These are phyloP conservation scores for Calosoma granatense DNA, from an alignment of 1,140 invertebrate genomes.

Conservation along the genomic window DNA sequence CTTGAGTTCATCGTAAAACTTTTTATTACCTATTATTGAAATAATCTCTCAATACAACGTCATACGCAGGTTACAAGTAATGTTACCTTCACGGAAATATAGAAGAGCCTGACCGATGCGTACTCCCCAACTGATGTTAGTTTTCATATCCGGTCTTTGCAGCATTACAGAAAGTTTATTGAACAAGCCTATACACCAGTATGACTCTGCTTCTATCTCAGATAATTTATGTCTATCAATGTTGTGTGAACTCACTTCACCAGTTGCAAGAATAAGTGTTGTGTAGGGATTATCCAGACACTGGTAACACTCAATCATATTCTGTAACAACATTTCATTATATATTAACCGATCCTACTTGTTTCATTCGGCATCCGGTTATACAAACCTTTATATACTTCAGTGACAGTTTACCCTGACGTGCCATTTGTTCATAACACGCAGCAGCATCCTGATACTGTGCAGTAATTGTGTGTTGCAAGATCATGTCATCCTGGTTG, in stretches of 20 bases:
- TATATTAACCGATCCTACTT: neutral
- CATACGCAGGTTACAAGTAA: neutral
- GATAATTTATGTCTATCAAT: conserved; percentile 39
- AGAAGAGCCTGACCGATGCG: conserved; percentile 49
- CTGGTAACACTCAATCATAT: conserved; percentile 65
- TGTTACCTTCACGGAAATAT: conserved; percentile 36
- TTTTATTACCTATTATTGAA: no score
- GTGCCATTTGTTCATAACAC: conserved; percentile 62
- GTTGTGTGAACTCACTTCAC: conserved; percentile 38
- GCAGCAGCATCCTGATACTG: conserved; percentile 61
- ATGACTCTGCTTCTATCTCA: conserved; percentile 67
- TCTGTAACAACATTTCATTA: conserved; percentile 34
- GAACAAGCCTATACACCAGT: conserved; percentile 80
- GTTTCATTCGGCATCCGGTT: no score
- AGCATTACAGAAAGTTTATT: conserved; percentile 58
- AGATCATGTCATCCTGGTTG: conserved; percentile 57
- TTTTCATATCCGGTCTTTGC: conserved; percentile 37
- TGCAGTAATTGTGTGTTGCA: conserved; percentile 63
- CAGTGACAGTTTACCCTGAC: conserved; percentile 19
- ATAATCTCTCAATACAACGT: no score
- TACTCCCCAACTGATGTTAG: conserved; percentile 46
- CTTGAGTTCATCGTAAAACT: conserved; percentile 31
- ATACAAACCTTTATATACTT: conserved; percentile 11
- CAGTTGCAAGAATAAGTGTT: conserved; percentile 55
- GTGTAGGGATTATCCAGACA: conserved; percentile 66